A percentile compares a stretch with the other conserved stretches of the same genome.
phyloP scores from a whole-genome alignment of 2,797 vertebrate species.

The Percopsis omiscomaycus region DNA sequence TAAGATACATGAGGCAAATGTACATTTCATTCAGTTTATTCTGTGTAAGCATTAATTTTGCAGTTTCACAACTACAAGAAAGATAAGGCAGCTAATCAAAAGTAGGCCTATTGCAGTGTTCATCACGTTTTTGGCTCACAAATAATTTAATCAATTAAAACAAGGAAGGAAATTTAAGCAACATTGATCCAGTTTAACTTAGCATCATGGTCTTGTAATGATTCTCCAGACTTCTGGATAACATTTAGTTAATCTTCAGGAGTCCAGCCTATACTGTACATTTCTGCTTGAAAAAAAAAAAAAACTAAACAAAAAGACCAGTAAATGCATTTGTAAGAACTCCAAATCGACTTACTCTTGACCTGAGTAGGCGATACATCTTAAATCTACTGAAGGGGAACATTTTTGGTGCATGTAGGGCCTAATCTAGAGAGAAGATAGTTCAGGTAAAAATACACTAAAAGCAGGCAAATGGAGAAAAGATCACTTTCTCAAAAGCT shows the following conservation, averaged over 20 bases:
- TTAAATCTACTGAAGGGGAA: background rate
- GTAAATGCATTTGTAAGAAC: background rate
- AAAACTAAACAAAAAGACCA: background rate
- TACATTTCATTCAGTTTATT: slow-evolving; percentile 60
- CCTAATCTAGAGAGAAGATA: slow-evolving; percentile 15
- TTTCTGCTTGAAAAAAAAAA: background rate
- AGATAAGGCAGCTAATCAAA: slow-evolving; percentile 64
- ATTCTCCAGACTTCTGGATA: slow-evolving; percentile 8
- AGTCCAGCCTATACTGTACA: background rate
- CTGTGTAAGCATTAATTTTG: slow-evolving; percentile 52
- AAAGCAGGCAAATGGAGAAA: slow-evolving; percentile 16
- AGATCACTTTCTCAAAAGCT: slow-evolving; percentile 13
- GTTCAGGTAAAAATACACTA: slow-evolving; percentile 25
- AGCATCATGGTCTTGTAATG: slow-evolving; percentile 19
- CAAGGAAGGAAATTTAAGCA: slow-evolving; percentile 33
- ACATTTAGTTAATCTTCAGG: background rate
- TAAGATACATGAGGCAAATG: slow-evolving; percentile 12
- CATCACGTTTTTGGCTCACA: slow-evolving; percentile 52
- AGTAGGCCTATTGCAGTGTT: slow-evolving; percentile 28
- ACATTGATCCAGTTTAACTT: slow-evolving; percentile 23
- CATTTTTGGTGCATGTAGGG: slow-evolving; percentile 34
- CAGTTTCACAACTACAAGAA: slow-evolving; percentile 54
- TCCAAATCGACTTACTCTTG: background rate
- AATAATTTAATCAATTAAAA: slow-evolving; percentile 43
- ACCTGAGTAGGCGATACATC: background rate